Evolutionary conservation across 1,140 invertebrate genomes (phyloP), one percentile per base, ranked within the genome.

Genomic region (Mamestra configurata): DNA sequence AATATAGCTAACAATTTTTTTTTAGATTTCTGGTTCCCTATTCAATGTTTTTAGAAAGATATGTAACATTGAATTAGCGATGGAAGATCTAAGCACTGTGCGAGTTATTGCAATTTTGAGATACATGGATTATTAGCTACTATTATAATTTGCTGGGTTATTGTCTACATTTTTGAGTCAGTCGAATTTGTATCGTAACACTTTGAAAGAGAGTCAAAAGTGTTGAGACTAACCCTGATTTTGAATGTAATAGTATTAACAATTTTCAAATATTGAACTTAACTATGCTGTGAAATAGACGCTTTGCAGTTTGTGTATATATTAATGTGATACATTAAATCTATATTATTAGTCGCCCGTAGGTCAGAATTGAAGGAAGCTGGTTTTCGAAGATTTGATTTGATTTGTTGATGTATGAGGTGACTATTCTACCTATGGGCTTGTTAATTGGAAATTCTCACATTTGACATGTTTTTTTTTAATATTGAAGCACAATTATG

Each of bases 271-370:
- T 40, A 40, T 40, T 40, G 1, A n/a, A 10, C 18, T 49, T 27
- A 18, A 20, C 18, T 53, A 22, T 51, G 24, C 24, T 70, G 64
- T 68, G 64, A 46, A 68, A 68, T 11, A 49, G 15, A 51, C 46
- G 66, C 66, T 70, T 70, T 24, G 40, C 43, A 7, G 22, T 70
- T 49, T 70, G 10, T 70, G 43, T 49, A 43, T 70, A 70, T 27
- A 24, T 31, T 59, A 31, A 27, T n/a, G 27, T 59, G 11, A 59
- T 59, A 59, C 31, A 59, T 59, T 31, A 13, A 59, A 27, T 24
- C 13, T 27, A 31, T 5, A 31, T 59, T 20, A 11, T 59, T 59
- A 27, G 22, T 27, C 20, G 51, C 51, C 51, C 51, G 51, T 53
- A 53, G 51, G 51, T 10, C 51, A 53, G 51, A 18, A 20, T 20